phyloP scores from a whole-genome alignment of 2,113 vertebrate genomes.

The Actinemys pallida region DNA sequence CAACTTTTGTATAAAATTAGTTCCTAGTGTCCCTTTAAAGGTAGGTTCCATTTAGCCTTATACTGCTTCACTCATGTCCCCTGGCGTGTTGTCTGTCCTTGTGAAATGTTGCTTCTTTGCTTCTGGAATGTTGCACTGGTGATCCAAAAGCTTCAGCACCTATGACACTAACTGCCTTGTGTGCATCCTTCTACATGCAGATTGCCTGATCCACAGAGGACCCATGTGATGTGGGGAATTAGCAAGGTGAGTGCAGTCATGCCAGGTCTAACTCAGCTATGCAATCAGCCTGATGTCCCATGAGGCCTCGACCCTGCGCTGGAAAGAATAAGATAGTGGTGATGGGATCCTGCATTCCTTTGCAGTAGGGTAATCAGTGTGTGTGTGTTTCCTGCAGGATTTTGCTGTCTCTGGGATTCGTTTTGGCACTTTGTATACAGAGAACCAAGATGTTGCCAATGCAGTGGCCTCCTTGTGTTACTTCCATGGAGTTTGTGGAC shows the following conservation, averaged over 20 bases:
- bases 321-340: not conserved
- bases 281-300: not conserved
- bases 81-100: not conserved
- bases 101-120: constrained; percentile 54
- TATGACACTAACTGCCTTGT: constrained; percentile 67
- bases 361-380: not conserved
- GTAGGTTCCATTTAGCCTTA: not conserved
- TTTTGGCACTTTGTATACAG: constrained; percentile 90
- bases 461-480: constrained; percentile 87
- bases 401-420: constrained; percentile 92
- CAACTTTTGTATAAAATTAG: not conserved
- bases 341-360: not conserved
- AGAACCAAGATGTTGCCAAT: constrained; percentile 88
- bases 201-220: constrained; percentile 95
- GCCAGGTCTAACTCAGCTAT: not conserved
- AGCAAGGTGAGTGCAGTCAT: constrained; percentile 85
- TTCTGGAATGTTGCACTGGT: constrained; percentile 55
- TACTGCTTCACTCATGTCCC: not conserved
- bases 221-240: constrained; percentile 94
- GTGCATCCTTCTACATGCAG: constrained; percentile 81
- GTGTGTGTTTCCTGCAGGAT: constrained; percentile 81
- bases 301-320: not conserved
- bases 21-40: not conserved
- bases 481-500: constrained; percentile 90
- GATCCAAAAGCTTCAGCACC: constrained; percentile 53